Evolutionary conservation across 2,113 vertebrate genomes (phyloP), one percentile per base, ranked within the genome.

Genomic region (Myrmecophaga tridactyla): DNA sequence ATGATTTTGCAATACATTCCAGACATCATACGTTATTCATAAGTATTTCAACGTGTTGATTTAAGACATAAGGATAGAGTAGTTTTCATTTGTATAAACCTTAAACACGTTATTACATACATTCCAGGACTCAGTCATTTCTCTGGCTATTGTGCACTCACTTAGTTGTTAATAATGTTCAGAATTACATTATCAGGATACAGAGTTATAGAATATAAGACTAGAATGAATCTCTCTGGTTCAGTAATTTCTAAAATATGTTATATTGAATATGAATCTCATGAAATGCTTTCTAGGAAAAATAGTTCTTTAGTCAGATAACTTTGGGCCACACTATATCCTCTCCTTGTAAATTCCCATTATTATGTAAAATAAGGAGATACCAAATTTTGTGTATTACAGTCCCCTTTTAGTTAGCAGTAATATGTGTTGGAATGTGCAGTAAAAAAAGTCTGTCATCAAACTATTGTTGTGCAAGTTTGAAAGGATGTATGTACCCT

Each of bases 1-100:
- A 83, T 53, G 77, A 69, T 70, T 70, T 88, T 88, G 56, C 86
- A 53, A 56, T 92, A 89, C 81, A 90, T 75, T 87, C 41, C 76
- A 69, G 48, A 48, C 27, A n/a, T 73, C 34, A 80, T 90, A 51
- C 87, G 51, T 95, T 75, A 77, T 76, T 75, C 36, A 13, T 15
- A 69, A 29, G 6, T 89, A 78, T 92, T 92, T 89, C 39, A 67
- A 39, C 39, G 20, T 67, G 48, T 89, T 76, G 41, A 39, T 39
- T 36, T 86, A 73, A 65, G 46, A 83, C 29, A 17, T 76, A 63
- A 31, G 77, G 34, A 31, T 83, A 90, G 69, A 90, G 11, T 70
- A 62, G n/a, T n/a, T 86, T 90, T 82, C 36, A 72, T 62, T 83
- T 84, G 58, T 76, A 62, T 91, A 81, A 56, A 83, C 43, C 78